Conservation (phyloP, 2,113 vertebrate genomes). For the Phodopus roborovskii region DNA sequence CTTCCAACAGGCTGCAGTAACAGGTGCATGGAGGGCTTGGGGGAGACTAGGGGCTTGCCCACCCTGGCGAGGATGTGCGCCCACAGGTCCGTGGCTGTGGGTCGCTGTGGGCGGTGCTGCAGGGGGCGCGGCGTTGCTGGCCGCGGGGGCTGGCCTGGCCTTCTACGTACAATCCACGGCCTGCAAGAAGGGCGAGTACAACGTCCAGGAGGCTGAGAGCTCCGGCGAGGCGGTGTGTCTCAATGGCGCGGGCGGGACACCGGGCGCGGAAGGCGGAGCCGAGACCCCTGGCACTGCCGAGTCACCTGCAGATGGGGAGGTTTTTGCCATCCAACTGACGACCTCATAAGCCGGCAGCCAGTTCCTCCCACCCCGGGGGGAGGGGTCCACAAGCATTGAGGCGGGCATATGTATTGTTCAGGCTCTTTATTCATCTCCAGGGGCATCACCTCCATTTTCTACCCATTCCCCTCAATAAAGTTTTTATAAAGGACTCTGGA, state of each 20-base stretch:
- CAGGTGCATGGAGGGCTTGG: not conserved
- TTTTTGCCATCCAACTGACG: constrained; percentile 82
- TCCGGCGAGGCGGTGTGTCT: constrained; percentile 81
- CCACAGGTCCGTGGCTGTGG: constrained; percentile 81
- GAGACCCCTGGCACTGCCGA: not conserved
- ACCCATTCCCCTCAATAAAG: constrained; percentile 68
- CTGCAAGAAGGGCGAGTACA: constrained; percentile 84
- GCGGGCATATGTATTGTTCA: constrained; percentile 32
- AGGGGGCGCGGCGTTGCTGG: constrained; percentile 78
- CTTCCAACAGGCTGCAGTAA: not conserved
- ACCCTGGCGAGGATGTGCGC: constrained; percentile 26
- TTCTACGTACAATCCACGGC: constrained; percentile 83
- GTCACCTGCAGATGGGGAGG: constrained; percentile 56
- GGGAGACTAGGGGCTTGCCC: not conserved
- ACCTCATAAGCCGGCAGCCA: constrained; percentile 58
- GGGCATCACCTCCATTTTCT: constrained; percentile 58
- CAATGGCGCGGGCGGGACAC: constrained; percentile 54
- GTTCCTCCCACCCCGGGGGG: constrained; percentile 52
- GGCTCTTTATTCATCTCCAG: constrained; percentile 61
- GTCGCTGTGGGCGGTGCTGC: constrained; percentile 76
- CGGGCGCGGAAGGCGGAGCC: not conserved
- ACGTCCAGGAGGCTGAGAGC: constrained; percentile 84
- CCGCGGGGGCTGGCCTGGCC: constrained; percentile 77
- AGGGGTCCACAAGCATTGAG: not conserved
- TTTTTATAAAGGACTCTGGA: constrained; percentile 73